Base-by-base conservation (phyloP, 2,113 vertebrate species). In the Phoxinus phoxinus region DNA sequence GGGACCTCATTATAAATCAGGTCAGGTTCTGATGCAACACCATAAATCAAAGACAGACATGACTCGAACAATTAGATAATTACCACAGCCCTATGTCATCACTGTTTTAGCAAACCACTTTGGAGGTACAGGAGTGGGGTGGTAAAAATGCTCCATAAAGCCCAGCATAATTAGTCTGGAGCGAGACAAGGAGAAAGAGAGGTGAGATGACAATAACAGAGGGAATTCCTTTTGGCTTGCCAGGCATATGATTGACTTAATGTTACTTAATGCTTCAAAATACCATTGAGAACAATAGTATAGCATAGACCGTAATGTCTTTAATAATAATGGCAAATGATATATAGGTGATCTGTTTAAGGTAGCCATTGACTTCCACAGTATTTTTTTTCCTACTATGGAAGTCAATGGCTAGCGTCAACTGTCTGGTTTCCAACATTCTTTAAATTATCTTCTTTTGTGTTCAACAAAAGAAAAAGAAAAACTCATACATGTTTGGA, bases 31-130 rank as follows among this genome's bases (percentile, higher is more conserved):
- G 94, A 94, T 94, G 92, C 93, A 90, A 91, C 93, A 93, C 90
- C 92, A 94, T 94, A 95, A 95, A 95, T 95, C 94, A 95, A 91
- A 90, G 89, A 92, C 86, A 92, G 93, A 92, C 94, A 92, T 89
- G 89, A 92, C 92, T 92, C 87, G 88, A 94, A 94, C 94, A 94
- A 95, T 95, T 95, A 95, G 93, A 94, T 95, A 94, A 95, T 95
- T 95, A 95, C 92, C 91, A 91, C 90, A 91, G 89, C 91, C 87
- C 90, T 48, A 30, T 93, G 92, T 94, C 94, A 93, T 74, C 44
- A 53, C 90, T 86, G 90, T 90, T 93, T 92, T 89, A 88, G 85
- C 72, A 73, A 87, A 79, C 73, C 84, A 71, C 48, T 72, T 83
- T 87, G 88, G 83, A 61, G 84, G 30, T 80, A 87, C 82, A 85